Evolutionary conservation across 2,888 invertebrate genomes (phyloP).

Genomic region (Smittia sp.): DNA sequence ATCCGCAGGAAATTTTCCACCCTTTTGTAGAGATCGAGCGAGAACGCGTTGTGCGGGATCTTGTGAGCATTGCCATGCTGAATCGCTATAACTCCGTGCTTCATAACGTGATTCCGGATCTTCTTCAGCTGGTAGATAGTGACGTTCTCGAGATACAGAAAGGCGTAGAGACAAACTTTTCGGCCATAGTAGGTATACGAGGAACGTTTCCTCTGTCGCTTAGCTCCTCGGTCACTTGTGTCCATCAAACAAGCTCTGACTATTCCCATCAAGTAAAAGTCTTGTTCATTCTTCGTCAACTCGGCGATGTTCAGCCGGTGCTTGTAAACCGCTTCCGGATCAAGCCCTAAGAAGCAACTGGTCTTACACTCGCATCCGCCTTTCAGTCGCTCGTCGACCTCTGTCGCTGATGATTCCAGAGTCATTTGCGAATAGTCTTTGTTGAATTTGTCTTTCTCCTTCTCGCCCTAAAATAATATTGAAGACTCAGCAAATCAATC

Average conservation of each 20-base stretch:
- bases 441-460: constrained; percentile 45
- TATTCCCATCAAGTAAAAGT: constrained; percentile 83
- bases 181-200: constrained; percentile 77
- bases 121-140: constrained; percentile 76
- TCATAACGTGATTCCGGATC: constrained; percentile 74
- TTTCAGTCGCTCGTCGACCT: constrained; percentile 67
- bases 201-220: constrained; percentile 67
- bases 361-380: constrained; percentile 76
- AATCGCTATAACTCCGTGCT: constrained; percentile 73
- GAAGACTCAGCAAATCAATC: too few relatives aligned
- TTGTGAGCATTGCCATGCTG: constrained; percentile 78
- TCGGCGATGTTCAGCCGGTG: constrained; percentile 76
- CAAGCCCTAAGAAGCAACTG: constrained; percentile 71
- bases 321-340: constrained; percentile 71
- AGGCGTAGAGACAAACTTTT: constrained; percentile 74
- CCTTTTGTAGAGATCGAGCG: constrained; percentile 73
- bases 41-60: constrained; percentile 76
- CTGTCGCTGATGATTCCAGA: constrained; percentile 66
- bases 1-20: constrained; percentile 73
- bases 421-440: constrained; percentile 55
- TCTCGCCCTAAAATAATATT: background rate
- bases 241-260: constrained; percentile 52
- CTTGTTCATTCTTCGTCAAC: constrained; percentile 75
- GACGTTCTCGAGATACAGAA: constrained; percentile 74
- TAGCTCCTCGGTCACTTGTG: constrained; percentile 61